Evolutionary conservation across 2,888 invertebrate species (phyloP).

Genomic region (Nephrotoma guestfalica): DNA sequence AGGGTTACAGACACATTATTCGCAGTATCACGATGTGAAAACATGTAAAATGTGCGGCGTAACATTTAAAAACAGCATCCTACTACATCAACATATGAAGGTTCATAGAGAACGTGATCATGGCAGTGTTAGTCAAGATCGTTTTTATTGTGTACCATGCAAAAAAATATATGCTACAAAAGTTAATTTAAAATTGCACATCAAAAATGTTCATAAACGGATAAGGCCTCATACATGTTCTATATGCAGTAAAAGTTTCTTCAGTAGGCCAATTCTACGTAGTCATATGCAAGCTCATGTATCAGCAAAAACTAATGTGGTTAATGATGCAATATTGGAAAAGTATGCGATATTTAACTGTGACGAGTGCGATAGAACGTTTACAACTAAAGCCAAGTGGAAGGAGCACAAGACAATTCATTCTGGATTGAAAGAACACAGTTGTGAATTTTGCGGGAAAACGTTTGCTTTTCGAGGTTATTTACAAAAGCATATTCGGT

Average conservation of each 20-base stretch:
- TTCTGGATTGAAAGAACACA: neutral
- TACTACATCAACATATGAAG: conserved; percentile 40
- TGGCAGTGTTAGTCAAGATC: neutral
- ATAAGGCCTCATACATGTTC: neutral
- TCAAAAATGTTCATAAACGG: neutral
- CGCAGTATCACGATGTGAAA: conserved; percentile 41
- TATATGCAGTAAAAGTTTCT: neutral
- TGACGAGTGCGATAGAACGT: neutral
- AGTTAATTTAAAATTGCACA: neutral
- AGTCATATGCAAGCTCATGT: no score
- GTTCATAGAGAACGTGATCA: conserved; percentile 29
- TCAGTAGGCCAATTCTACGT: no score
- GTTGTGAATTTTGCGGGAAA: neutral
- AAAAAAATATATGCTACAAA: neutral
- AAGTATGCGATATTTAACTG: neutral
- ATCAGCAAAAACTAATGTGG: no score
- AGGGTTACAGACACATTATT: conserved; percentile 41
- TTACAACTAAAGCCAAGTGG: neutral
- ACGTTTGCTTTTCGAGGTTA: neutral
- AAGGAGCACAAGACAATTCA: neutral
- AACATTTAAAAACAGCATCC: conserved; percentile 39
- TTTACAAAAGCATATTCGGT: neutral
- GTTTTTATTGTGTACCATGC: neutral
- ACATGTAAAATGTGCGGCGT: conserved; percentile 39
- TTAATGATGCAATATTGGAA: no score